Base-by-base conservation (phyloP, 2,888 invertebrate species). In the Drosophila demipolita region DNA sequence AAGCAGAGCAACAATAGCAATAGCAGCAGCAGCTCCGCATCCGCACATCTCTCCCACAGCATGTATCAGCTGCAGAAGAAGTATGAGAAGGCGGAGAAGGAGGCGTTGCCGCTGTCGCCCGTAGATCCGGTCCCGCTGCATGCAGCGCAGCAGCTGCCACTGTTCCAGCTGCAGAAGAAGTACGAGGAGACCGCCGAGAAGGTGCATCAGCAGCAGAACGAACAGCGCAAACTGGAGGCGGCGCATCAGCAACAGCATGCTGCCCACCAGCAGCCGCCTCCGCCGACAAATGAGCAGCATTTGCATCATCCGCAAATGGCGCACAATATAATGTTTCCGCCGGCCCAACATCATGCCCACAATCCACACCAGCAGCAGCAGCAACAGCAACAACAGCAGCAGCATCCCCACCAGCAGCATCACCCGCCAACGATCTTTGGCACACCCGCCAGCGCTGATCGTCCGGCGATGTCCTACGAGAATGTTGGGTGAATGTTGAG, bases 401-500 rank as follows among this genome's bases (percentile, higher is more conserved):
- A 66, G 66, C 90, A 76, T 55, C 80, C 66, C 49, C 75, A 82
- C 23, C 70, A 69, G 63, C 91, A 78, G 52, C 80, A 91, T 73
- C 92, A 92, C 66, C 92, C 92, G 64, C 88, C 91, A 35, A 90
- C 92, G 71, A 87, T 92, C 74, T 92, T 92, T 72, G 90, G 91
- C 15, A 81, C 87, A 11, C 83, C 91, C 3, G 78, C 91, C 8
- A 83, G 90, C 26, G 74, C 91, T 8, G 92, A 92, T 67, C 92
- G 92, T 29, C 91, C 92, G 36, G 86, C 91, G 20, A 92, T 92
- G 91, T 85, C 92, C 23, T 92, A 92, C 59, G 92, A 92, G 66
- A 92, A 92, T 66, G 92, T 92, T 66, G 92, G 92, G 72, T 92
- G 92, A 91, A 90, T 90, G 82, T 91, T 91, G 82, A 92, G 91